These are phyloP conservation scores for Herminia tarsipennalis DNA, from an alignment of 2,888 invertebrate species.

Conservation along the genomic window DNA sequence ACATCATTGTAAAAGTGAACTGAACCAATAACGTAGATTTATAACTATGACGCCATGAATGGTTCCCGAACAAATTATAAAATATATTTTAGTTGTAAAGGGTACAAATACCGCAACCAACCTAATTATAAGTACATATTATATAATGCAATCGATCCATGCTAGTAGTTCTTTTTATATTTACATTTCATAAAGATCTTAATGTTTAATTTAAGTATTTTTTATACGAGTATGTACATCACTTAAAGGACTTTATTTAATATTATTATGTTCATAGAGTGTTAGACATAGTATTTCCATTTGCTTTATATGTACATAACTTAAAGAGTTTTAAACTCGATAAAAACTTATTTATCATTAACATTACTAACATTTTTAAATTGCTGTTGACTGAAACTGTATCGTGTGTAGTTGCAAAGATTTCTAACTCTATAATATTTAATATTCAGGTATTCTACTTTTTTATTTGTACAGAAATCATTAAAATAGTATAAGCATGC, in stretches of 20 bases:
- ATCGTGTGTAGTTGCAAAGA: too few species aligned
- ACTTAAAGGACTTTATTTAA: not conserved
- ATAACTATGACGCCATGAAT: too few species aligned
- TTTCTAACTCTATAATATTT: too few species aligned
- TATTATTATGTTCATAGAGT: not conserved
- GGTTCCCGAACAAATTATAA: not conserved
- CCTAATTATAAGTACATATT: not conserved
- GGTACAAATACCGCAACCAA: slow-evolving; percentile 1
- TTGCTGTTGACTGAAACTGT: too few species aligned
- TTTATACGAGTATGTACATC: not conserved
- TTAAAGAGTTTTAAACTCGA: too few species aligned
- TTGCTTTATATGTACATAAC: not conserved
- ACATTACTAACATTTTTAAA: too few species aligned
- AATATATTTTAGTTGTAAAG: slow-evolving; percentile 1
- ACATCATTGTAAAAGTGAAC: too few species aligned
- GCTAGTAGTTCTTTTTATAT: not conserved
- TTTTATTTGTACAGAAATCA: too few species aligned
- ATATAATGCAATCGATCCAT: slow-evolving; percentile 4
- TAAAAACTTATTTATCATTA: too few species aligned
- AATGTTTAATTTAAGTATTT: not conserved
- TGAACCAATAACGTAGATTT: too few species aligned
- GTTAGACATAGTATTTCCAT: not conserved
- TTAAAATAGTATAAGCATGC: too few species aligned
- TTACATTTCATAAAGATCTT: not conserved
- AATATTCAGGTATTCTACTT: too few species aligned